Base-by-base conservation (phyloP, 2,797 vertebrate species). In the Myotis vivesi region DNA sequence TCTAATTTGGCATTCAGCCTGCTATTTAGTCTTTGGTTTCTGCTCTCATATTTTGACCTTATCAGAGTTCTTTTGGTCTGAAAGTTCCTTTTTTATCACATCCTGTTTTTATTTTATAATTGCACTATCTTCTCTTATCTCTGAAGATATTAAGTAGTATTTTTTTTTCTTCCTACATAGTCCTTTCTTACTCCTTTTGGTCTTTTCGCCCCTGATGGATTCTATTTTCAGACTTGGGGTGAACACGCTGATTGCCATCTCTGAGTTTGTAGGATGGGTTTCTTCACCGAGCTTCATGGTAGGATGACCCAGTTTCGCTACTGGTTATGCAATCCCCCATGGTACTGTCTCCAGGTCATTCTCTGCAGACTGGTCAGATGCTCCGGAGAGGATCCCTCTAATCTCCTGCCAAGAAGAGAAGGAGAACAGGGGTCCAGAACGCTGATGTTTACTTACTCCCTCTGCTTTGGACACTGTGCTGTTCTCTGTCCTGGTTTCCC, bases 41-140 rank as follows among this genome's bases (percentile, higher is more conserved):
- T 79, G 30, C 57, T 80, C 6, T 91, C 62, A 49, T 38, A n/a
- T 82, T 86, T 87, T 93, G 57, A 91, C 71, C 62, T 91, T 69
- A 51, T 15, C 55, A 44, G 80, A 20, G 6, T 86, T 77, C 62
- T 79, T 91, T 87, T 87, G 66, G 46, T 62, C 79, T 59, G 33
- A 57, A 89, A 91, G 28, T 62, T 62, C 41, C 80, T 79, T 44
- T 81, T 89, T 49, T 55, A 38, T 89, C 51, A 79, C 30, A 38
- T 62, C n/a, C 59, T 79, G 22, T 53, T 87, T 76, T 95, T 85
- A 12, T 77, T 25, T 82, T 57, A 7, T 55, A n/a, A 36, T 89
- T 59, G 6, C 7, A 51, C 1, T 73, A 41, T 68, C 87, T 84
- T 80, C 59, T 88, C 77, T 89, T 83, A 59, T 71, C 69, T 83